These are phyloP conservation scores for Diploscapter pachys DNA, from an alignment of 1,140 invertebrate genomes.

Conservation along the genomic window DNA sequence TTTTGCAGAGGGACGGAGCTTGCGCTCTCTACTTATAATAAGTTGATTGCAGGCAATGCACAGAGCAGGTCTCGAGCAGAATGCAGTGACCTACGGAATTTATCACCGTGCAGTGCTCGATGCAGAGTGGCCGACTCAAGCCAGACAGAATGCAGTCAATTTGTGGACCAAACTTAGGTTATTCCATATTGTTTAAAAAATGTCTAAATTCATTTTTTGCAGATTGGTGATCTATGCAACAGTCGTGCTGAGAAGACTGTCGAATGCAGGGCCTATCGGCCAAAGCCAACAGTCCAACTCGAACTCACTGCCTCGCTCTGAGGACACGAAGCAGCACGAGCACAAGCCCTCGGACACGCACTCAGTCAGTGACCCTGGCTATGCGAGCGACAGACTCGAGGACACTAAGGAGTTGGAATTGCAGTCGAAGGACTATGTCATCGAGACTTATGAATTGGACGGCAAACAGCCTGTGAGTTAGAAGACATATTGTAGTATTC, in stretches of 20 bases:
- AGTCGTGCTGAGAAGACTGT: neutral
- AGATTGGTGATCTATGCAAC: neutral
- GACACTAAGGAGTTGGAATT: too few species aligned
- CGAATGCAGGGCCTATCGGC: neutral
- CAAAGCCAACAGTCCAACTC: constrained; percentile 5
- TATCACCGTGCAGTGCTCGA: constrained; percentile 65
- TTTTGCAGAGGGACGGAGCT: too few species aligned
- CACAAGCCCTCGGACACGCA: neutral
- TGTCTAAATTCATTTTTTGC: constrained; percentile 7
- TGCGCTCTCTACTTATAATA: constrained; percentile 1
- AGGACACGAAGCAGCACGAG: neutral
- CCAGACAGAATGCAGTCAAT: constrained; percentile 40
- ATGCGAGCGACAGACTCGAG: neutral
- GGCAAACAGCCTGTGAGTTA: neutral
- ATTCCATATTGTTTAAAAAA: neutral
- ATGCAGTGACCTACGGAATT: constrained; percentile 93
- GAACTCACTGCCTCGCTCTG: neutral
- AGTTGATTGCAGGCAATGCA: constrained; percentile 24
- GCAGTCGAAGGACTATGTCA: too few species aligned
- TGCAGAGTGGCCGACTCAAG: constrained; percentile 49
- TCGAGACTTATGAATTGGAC: neutral
- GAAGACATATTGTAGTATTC: neutral
- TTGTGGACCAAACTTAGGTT: constrained; percentile 20
- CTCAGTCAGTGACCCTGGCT: neutral
- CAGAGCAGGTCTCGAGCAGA: constrained; percentile 63